Percentiles rank a stretch among this genome's conserved stretches.
Evolutionary conservation across 2,113 vertebrate genomes (phyloP).

Genomic region (Lamprotornis superbus): DNA sequence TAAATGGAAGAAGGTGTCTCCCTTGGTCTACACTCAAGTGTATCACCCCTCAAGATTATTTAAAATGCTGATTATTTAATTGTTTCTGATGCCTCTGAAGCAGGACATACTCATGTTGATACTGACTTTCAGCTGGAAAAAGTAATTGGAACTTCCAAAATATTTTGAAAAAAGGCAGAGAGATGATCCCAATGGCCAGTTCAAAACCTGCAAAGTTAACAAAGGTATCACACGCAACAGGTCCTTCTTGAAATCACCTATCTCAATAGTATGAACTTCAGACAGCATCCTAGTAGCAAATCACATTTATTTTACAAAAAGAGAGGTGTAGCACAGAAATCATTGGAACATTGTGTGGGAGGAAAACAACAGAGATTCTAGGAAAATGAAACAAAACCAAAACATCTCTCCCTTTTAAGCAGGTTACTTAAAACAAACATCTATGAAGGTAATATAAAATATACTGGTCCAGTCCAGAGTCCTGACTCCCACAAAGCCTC

Average conservation of each 20-base stretch:
- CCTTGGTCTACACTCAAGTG: background rate
- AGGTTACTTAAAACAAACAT: background rate
- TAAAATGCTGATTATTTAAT: background rate
- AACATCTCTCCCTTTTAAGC: background rate
- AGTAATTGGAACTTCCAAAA: background rate
- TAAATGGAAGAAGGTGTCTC: background rate
- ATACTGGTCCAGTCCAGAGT: background rate
- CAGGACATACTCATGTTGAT: background rate
- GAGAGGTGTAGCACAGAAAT: background rate
- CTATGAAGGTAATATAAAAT: background rate
- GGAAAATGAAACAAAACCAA: no score
- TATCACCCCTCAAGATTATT: background rate
- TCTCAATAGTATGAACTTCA: background rate
- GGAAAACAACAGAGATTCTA: background rate
- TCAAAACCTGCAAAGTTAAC: background rate
- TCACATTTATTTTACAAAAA: background rate
- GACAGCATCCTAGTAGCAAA: background rate
- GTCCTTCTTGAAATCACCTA: background rate
- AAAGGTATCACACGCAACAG: background rate
- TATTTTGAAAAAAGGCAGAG: background rate
- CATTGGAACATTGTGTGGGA: rapidly evolving
- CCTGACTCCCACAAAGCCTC: background rate
- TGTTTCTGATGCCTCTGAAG: background rate
- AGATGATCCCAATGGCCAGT: background rate
- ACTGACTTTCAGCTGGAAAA: background rate